phyloP scores from a whole-genome alignment of 2,797 vertebrate species.

The Diceros bicornis region DNA sequence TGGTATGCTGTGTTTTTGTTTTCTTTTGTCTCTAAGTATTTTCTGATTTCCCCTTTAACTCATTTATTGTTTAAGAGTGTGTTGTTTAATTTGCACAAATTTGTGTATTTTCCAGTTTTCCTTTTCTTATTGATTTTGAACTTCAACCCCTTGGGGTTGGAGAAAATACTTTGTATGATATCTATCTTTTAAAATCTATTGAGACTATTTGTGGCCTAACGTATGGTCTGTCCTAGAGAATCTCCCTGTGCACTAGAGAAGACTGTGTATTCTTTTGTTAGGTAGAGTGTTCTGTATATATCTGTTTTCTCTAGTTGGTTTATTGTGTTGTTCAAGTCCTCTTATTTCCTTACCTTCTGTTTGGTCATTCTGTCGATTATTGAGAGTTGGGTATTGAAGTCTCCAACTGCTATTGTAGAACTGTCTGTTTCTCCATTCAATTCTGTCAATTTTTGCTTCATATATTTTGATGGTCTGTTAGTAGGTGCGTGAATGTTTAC shows the following conservation, averaged over 20 bases:
- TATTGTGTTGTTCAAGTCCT: background rate
- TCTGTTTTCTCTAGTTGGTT: background rate
- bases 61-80: background rate
- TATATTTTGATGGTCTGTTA: conserved; percentile 36
- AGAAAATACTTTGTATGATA: background rate
- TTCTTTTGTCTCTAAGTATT: conserved; percentile 27
- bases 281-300: background rate
- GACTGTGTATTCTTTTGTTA: background rate
- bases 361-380: background rate
- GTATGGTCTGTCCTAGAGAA: background rate
- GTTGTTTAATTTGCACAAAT: conserved; percentile 24
- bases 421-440: background rate
- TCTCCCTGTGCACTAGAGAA: background rate
- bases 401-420: background rate
- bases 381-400: background rate
- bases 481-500: background rate
- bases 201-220: background rate
- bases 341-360: background rate
- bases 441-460: conserved; percentile 19
- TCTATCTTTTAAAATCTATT: conserved; percentile 10
- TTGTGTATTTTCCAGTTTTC: conserved; percentile 45
- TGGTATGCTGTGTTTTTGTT: conserved; percentile 33
- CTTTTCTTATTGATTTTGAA: background rate
- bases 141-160: background rate
- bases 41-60: background rate